phyloP scores from a whole-genome alignment of 2,888 invertebrate species.

The Netelia melanura region DNA sequence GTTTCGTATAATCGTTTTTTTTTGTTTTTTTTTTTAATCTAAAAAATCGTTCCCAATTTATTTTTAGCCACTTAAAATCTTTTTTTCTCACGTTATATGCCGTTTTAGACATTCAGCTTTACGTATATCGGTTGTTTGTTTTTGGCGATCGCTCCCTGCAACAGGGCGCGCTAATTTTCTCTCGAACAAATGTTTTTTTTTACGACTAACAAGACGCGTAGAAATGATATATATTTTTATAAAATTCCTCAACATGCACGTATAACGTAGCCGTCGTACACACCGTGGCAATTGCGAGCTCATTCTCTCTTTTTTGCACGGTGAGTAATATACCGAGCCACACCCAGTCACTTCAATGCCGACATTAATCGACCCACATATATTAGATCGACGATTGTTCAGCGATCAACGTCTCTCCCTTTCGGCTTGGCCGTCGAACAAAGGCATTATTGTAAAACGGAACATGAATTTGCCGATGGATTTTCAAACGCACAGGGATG shows the following conservation, averaged over 20 bases:
- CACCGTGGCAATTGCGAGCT: constrained; percentile 71
- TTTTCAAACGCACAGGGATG: constrained; percentile 47
- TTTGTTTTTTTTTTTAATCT: constrained; percentile 67
- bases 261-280: constrained; percentile 38
- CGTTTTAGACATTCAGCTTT: constrained; percentile 64
- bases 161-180: constrained; percentile 27
- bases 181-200: constrained; percentile 19
- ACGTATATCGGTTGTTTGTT: constrained; percentile 72
- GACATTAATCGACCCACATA: constrained; percentile 79
- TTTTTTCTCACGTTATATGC: constrained; percentile 49
- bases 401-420: constrained; percentile 73
- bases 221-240: constrained; percentile 12
- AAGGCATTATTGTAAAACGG: constrained; percentile 18
- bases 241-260: constrained; percentile 33
- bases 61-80: constrained; percentile 54
- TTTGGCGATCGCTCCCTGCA: constrained; percentile 75
- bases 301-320: constrained; percentile 77
- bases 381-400: constrained; percentile 78
- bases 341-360: constrained; percentile 76
- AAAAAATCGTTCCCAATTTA: constrained; percentile 73
- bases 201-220: background rate
- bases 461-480: constrained; percentile 31
- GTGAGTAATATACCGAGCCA: constrained; percentile 68
- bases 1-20: constrained; percentile 58
- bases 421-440: constrained; percentile 26